These are phyloP conservation scores for Lepidothrix coronata DNA, from an alignment of 2,113 vertebrate species.

Conservation along the genomic window DNA sequence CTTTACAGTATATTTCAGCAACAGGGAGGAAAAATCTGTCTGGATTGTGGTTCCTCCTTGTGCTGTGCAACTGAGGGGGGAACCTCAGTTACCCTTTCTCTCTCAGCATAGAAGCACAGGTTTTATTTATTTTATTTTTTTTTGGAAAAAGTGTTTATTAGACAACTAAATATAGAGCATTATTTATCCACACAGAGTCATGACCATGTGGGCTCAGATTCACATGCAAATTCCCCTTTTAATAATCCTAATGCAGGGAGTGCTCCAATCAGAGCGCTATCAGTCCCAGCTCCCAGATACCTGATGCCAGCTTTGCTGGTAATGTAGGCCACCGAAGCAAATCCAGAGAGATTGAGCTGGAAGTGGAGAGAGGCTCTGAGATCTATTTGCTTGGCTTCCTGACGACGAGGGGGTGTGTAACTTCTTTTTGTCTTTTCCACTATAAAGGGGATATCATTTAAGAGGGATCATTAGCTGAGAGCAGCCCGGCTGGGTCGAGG, in stretches of 20 bases:
- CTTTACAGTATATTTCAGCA: slow-evolving; percentile 24
- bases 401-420: not conserved
- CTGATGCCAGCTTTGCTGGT: slow-evolving; percentile 70
- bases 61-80: not conserved
- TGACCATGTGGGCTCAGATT: slow-evolving; percentile 53
- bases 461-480: slow-evolving; percentile 54
- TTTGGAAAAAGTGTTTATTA: slow-evolving; percentile 33
- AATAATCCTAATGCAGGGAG: slow-evolving; percentile 67
- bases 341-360: slow-evolving; percentile 77
- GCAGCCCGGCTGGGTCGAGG: slow-evolving; percentile 39
- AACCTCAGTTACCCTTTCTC: not conserved
- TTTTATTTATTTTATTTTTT: not conserved
- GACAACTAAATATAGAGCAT: slow-evolving; percentile 36
- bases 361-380: slow-evolving; percentile 41
- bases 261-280: slow-evolving; percentile 50
- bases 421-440: slow-evolving; percentile 9
- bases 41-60: not conserved
- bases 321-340: slow-evolving; percentile 80
- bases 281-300: slow-evolving; percentile 47
- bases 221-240: slow-evolving; percentile 63
- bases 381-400: slow-evolving; percentile 53
- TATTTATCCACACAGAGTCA: slow-evolving; percentile 46
- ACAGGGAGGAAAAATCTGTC: slow-evolving; percentile 13
- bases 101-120: accelerated
- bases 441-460: slow-evolving; percentile 58